A percentile compares a stretch with the other conserved stretches of the same genome.
These are phyloP conservation scores for Pelecanus crispus DNA, from an alignment of 2,113 vertebrate genomes.

Conservation along the genomic window DNA sequence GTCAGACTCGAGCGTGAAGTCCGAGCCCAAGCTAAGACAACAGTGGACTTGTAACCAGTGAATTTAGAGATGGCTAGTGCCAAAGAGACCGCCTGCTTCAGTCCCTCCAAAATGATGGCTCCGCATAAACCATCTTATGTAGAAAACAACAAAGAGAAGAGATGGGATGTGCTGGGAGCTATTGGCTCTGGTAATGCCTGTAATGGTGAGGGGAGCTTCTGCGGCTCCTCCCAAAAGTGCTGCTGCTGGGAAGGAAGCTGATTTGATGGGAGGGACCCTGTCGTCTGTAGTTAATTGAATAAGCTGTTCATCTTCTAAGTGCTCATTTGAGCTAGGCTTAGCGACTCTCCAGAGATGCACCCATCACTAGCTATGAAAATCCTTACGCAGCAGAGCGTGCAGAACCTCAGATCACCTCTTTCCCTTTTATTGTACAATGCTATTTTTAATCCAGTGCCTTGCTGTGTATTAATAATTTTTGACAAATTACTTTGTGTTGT, in stretches of 20 bases:
- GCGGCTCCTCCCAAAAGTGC: not conserved
- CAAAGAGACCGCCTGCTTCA: accelerated
- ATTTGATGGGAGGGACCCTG: slow-evolving; percentile 21
- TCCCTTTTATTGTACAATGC: not conserved
- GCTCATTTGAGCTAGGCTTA: not conserved
- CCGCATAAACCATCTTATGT: not conserved
- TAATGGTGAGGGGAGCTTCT: not conserved
- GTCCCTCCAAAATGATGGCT: not conserved
- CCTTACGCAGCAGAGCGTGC: not conserved
- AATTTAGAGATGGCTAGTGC: not conserved
- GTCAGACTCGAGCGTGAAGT: accelerated
- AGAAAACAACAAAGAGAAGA: not conserved
- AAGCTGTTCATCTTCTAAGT: slow-evolving; percentile 13
- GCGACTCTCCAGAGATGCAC: not conserved
- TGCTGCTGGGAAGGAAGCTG: slow-evolving; percentile 4
- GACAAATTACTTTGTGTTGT: slow-evolving; percentile 26
- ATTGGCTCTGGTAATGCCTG: not conserved
- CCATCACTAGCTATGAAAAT: slow-evolving; percentile 11
- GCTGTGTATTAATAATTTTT: not conserved
- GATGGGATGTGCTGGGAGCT: not conserved
- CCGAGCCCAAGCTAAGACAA: not conserved
- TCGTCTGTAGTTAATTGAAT: not conserved
- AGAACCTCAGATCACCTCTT: slow-evolving; percentile 30
- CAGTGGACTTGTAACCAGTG: too few relatives aligned
- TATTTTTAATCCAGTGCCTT: slow-evolving; percentile 28